phyloP scores from a whole-genome alignment of 2,888 invertebrate genomes.

The Pheosia gnoma region DNA sequence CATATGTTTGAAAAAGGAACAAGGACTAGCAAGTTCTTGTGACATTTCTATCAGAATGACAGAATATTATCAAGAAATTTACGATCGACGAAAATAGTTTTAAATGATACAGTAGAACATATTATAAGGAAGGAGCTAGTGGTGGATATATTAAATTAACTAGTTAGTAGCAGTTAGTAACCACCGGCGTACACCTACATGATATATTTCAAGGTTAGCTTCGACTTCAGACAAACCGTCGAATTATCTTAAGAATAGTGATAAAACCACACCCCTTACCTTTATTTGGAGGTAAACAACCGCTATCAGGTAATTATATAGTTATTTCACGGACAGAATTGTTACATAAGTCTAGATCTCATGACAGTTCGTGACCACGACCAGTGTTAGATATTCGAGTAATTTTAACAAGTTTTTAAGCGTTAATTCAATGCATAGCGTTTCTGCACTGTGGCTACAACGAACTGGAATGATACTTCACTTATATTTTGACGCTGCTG shows the following conservation, averaged over 20 bases:
- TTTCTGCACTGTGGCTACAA: constrained; percentile 51
- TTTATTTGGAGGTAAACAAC: constrained; percentile 68
- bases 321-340: constrained; percentile 71
- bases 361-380: constrained; percentile 65
- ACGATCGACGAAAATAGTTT: constrained; percentile 9
- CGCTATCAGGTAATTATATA: constrained; percentile 59
- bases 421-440: constrained; percentile 68
- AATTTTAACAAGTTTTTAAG: constrained; percentile 53
- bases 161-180: constrained; percentile 31
- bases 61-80: constrained; percentile 21
- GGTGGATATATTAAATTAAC: constrained; percentile 20
- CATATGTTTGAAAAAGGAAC: constrained; percentile 33
- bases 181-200: constrained; percentile 48
- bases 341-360: constrained; percentile 79
- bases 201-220: constrained; percentile 65
- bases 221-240: constrained; percentile 15
- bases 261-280: constrained; percentile 68
- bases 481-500: constrained; percentile 70
- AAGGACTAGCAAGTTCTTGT: constrained; percentile 19
- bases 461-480: constrained; percentile 70
- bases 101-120: constrained; percentile 10
- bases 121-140: constrained; percentile 23
- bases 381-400: constrained; percentile 53
- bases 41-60: constrained; percentile 47
- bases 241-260: constrained; percentile 31